Percentiles rank a stretch among this genome's conserved stretches.
Conservation (phyloP, 2,797 vertebrate genomes). For the Coccyzus lansbergi region DNA sequence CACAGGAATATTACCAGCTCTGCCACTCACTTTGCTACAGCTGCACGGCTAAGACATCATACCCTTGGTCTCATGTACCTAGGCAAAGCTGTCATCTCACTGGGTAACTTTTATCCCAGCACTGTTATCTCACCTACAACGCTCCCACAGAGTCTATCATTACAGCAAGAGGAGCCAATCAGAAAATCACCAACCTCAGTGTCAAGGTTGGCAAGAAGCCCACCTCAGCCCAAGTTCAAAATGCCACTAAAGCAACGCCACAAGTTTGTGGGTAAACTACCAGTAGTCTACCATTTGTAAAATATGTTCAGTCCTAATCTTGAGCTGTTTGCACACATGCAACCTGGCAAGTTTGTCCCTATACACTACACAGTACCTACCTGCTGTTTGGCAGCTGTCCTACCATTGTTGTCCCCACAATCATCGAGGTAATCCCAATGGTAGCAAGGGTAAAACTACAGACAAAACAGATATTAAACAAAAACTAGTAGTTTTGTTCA, state of each 20-base stretch:
- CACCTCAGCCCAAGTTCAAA: not conserved
- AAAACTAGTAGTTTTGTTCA: not conserved
- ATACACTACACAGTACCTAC: constrained; percentile 68
- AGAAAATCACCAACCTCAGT: not conserved
- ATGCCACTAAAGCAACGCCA: not conserved
- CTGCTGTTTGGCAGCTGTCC: constrained; percentile 89
- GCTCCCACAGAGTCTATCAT: not conserved
- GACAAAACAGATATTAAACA: constrained; percentile 1
- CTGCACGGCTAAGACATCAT: not conserved
- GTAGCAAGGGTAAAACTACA: constrained; percentile 86
- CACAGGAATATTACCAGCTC: not conserved
- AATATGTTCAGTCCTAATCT: not conserved
- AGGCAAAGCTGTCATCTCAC: not conserved
- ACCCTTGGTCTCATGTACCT: not conserved
- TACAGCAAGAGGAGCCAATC: not conserved
- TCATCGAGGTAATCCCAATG: constrained; percentile 90
- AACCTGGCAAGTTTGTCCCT: not conserved
- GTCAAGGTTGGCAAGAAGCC: not conserved
- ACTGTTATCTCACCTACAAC: not conserved
- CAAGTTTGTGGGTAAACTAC: not conserved
- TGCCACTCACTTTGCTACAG: not conserved
- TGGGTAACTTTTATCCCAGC: not conserved
- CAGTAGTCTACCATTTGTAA: not conserved
- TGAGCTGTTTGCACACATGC: not conserved
- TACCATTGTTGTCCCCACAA: constrained; percentile 85